Conservation (phyloP, 2,797 vertebrate species). For the Acipenser ruthenus region DNA sequence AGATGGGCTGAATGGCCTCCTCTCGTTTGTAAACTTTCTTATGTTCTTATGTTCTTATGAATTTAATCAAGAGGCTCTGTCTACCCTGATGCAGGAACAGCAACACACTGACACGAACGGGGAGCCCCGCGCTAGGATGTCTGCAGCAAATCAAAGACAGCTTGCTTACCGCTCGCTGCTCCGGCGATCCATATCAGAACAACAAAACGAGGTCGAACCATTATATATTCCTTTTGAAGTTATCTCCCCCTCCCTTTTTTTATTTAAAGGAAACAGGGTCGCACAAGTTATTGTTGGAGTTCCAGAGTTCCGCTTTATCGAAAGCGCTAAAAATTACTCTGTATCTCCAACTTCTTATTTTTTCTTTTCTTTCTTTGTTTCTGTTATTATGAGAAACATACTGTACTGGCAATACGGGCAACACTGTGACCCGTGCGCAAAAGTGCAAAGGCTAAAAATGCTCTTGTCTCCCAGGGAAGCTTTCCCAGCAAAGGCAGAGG, state of each 20-base stretch:
- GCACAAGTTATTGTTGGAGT: constrained; percentile 42
- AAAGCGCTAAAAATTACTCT: no score
- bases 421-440: no score
- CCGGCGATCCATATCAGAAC: constrained; percentile 92
- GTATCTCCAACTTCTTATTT: no score
- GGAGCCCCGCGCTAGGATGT: constrained; percentile 84
- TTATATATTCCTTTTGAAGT: constrained; percentile 98
- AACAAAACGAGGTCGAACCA: constrained; percentile 97
- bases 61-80: constrained; percentile 90
- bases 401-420: no score
- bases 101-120: constrained; percentile 71
- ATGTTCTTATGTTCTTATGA: no score
- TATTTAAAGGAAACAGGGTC: constrained; percentile 84
- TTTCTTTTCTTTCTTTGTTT: no score
- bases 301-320: background rate
- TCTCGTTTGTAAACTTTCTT: no score
- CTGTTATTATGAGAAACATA: no score
- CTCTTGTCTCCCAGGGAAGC: no score
- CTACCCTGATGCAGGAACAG: constrained; percentile 76
- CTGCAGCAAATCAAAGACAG: constrained; percentile 90
- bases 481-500: no score
- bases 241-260: constrained; percentile 62
- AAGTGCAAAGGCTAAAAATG: no score
- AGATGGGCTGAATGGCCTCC: no score
- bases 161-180: constrained; percentile 92